Evolutionary conservation across 2,888 invertebrate species (phyloP).

Genomic region (Euzetes globulus): DNA sequence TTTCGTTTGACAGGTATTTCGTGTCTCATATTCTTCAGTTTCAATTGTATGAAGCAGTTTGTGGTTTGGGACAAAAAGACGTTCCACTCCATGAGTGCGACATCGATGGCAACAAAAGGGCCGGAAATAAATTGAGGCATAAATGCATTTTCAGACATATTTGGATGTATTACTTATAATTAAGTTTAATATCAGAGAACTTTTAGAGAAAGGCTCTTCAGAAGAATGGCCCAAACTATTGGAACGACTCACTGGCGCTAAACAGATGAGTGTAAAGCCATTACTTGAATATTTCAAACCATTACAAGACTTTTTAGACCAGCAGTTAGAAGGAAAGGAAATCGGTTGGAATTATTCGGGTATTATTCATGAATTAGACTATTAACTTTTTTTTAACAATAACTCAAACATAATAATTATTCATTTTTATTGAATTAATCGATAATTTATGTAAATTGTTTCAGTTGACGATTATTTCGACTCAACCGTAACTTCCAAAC

Average conservation of each 20-base stretch:
- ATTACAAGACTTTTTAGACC: slow-evolving; percentile 48
- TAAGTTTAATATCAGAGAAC: neutral
- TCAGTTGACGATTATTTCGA: no score
- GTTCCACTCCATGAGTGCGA: slow-evolving; percentile 77
- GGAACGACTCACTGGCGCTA: slow-evolving; percentile 63
- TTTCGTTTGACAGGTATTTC: slow-evolving; percentile 63
- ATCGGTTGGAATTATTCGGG: slow-evolving; percentile 87
- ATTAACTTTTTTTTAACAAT: no score
- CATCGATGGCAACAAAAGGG: slow-evolving; percentile 75
- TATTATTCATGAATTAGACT: no score
- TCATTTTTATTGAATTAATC: no score
- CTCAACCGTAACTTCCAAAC: no score
- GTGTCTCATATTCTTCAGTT: slow-evolving; percentile 85
- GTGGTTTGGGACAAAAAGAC: slow-evolving; percentile 60
- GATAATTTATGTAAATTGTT: no score
- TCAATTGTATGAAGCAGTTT: slow-evolving; percentile 78
- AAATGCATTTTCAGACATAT: no score
- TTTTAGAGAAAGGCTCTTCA: slow-evolving; percentile 48
- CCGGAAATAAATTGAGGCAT: slow-evolving; percentile 58
- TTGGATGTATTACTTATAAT: no score
- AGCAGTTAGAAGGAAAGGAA: slow-evolving; percentile 72
- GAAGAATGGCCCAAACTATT: slow-evolving; percentile 62
- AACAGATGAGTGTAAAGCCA: slow-evolving; percentile 63
- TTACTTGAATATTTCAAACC: slow-evolving; percentile 75
- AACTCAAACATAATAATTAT: no score